Base-by-base conservation (phyloP, 1,140 invertebrate species). In the Latrodectus geometricus region DNA sequence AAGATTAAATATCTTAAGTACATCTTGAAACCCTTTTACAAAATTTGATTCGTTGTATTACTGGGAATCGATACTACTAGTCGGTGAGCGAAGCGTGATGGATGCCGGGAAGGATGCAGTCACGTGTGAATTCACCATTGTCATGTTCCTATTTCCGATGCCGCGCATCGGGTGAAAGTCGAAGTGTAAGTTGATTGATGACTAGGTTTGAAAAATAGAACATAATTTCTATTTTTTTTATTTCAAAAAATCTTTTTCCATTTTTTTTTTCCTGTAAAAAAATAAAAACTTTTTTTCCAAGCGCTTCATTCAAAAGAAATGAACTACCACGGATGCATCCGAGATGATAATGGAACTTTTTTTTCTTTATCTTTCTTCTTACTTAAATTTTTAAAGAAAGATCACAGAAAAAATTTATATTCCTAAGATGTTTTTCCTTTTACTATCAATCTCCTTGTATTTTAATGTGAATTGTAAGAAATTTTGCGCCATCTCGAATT, bases 201-300 rank as follows among this genome's bases (percentile, higher is more conserved):
- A 74, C 35, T n/a, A 54, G 21, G 73, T 74, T 74, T 74, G 23
- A 11, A 74, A 83, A 83, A 74, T 83, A 48, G 80, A 70, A 50
- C 74, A 69, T 81, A 81, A 81, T 81, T 81, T 81, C 79, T 72
- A 35, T 81, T 81, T 77, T n/a, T n/a, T 81, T 81, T 11, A 65
- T n/a, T 56, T 12, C 49, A 49, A 74, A 61, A 50, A 74, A 14
- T 61, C 54, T 74, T 74, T 61, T 20, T 65, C 80, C 21, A n/a
- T 61, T 1, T 14, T 14, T 79, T 79, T 79, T 69, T 66, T 75
- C 12, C 8, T 15, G 4, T 17, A 61, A 61, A 61, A 17, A 61
- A 8, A 61, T 11, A 5, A n/a, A 20, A 54, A 5, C 23, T 21
- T 4, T 49, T n/a, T 48, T 2, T 8, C 75, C 14, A 11, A 3